phyloP scores from a whole-genome alignment of 1,140 invertebrate species.

The Macrobrachium rosenbergii region DNA sequence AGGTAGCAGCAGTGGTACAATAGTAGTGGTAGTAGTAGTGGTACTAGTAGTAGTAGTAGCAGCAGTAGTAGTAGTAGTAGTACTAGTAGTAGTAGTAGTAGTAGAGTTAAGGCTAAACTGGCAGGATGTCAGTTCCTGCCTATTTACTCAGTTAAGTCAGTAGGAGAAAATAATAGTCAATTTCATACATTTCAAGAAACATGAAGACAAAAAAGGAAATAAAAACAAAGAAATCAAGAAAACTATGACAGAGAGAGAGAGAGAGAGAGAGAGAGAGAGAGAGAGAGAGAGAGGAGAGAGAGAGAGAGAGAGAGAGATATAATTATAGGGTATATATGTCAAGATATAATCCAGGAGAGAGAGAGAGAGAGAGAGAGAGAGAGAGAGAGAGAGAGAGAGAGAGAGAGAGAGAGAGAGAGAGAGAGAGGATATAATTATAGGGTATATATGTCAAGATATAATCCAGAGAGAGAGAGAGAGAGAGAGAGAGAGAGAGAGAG shows the following conservation, averaged over 20 bases:
- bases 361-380: background rate
- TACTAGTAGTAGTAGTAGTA: constrained; percentile 21
- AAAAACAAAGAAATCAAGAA: background rate
- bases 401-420: too few relatives aligned
- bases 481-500: constrained; percentile 20
- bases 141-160: too few relatives aligned
- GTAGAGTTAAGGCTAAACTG: background rate
- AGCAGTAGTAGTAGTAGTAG: constrained; percentile 34
- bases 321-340: background rate
- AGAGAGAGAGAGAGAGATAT: too few relatives aligned
- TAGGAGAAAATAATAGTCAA: background rate
- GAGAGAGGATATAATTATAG: background rate
- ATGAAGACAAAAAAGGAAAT: too few relatives aligned
- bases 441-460: constrained; percentile 7
- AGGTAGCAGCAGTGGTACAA: constrained; percentile 9
- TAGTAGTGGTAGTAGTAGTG: constrained; percentile 29
- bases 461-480: constrained; percentile 4
- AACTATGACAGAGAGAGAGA: constrained; percentile 32
- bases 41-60: constrained; percentile 34
- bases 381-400: too few relatives aligned
- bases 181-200: background rate
- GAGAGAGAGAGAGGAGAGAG: background rate
- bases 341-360: background rate
- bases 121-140: too few relatives aligned
- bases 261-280: constrained; percentile 39